A percentile compares a stretch with the other conserved stretches of the same genome.
Conservation (phyloP, 2,888 invertebrate species). For the Malthinus flaveolus region DNA sequence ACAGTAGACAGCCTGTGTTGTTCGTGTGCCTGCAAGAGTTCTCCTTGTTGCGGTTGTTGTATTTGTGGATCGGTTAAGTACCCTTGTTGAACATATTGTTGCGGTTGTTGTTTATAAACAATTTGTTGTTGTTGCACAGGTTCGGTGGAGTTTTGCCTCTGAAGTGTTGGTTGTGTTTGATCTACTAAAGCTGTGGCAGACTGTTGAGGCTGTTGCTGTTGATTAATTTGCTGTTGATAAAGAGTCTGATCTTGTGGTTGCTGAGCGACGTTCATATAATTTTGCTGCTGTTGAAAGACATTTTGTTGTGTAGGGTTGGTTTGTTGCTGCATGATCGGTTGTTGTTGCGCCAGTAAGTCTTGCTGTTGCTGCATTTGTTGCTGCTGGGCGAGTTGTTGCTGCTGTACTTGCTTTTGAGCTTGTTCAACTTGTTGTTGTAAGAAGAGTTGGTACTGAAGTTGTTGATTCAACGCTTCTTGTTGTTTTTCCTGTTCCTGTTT, state of each 20-base stretch:
- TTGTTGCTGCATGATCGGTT: conserved; percentile 8
- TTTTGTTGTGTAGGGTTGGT: neutral
- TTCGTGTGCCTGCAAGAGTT: conserved; percentile 41
- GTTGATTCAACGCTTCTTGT: conserved; percentile 56
- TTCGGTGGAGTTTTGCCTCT: conserved; percentile 32
- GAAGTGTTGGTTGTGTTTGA: conserved; percentile 52
- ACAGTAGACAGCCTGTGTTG: conserved; percentile 49
- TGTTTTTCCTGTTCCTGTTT: conserved; percentile 57
- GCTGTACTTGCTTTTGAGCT: conserved; percentile 58
- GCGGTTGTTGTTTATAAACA: conserved; percentile 48
- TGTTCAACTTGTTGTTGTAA: conserved; percentile 63
- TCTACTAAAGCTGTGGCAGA: conserved; percentile 28
- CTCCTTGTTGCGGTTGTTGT: conserved; percentile 48
- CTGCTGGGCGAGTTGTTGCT: conserved; percentile 38
- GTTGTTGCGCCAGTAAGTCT: conserved; percentile 14
- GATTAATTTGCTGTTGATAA: conserved; percentile 9
- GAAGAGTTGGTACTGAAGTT: conserved; percentile 61
- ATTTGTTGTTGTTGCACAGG: conserved; percentile 40
- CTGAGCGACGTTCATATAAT: conserved; percentile 13
- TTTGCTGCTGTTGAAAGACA: conserved; percentile 20
- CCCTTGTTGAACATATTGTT: conserved; percentile 42
- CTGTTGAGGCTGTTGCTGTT: conserved; percentile 23
- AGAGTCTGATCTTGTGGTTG: conserved; percentile 10
- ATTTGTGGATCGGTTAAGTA: conserved; percentile 15
- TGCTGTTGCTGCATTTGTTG: conserved; percentile 35